Conservation (phyloP, 30 jellyfish, hydroid and myxozoan genomes). For the Aurelia aurita complex sp. Pacific region DNA sequence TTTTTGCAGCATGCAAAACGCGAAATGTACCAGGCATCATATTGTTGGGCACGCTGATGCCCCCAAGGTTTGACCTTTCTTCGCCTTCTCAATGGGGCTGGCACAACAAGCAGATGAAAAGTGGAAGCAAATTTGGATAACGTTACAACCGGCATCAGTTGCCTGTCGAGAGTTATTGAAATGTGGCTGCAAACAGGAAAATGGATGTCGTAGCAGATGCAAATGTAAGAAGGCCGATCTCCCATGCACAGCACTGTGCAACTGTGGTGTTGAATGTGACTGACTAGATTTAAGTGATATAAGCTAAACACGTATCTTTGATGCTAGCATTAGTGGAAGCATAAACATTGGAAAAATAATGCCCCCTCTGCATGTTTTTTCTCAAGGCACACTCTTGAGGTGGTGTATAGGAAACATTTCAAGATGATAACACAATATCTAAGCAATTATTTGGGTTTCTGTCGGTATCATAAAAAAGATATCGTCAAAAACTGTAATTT, state of each 20-base stretch:
- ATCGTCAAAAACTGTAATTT: not conserved
- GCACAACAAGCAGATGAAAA: slow-evolving; percentile 6
- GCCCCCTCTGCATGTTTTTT: not conserved
- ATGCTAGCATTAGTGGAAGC: not conserved
- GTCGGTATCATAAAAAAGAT: not conserved
- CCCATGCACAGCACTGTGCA: slow-evolving; percentile 11
- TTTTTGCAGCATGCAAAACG: slow-evolving; percentile 21
- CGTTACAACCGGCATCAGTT: slow-evolving; percentile 8
- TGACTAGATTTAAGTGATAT: not conserved
- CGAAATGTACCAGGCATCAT: slow-evolving; percentile 37
- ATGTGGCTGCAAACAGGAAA: slow-evolving; percentile 8
- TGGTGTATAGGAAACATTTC: not conserved
- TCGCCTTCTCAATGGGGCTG: slow-evolving; percentile 30
- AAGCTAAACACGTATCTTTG: not conserved
- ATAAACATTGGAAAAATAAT: not conserved
- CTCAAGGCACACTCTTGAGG: not conserved
- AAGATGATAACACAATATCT: not conserved
- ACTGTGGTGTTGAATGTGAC: slow-evolving; percentile 1
- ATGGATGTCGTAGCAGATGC: slow-evolving; percentile 5
- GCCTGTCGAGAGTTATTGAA: not conserved
- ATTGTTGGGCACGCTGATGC: slow-evolving; percentile 32
- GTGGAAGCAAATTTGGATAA: not conserved
- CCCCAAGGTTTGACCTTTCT: slow-evolving; percentile 8
- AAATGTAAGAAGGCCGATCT: slow-evolving; percentile 1
- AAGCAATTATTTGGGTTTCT: not conserved